A percentile compares a stretch with the other conserved stretches of the same genome.
phyloP scores from a whole-genome alignment of 2,888 invertebrate species.

The Odontocolon sp. region DNA sequence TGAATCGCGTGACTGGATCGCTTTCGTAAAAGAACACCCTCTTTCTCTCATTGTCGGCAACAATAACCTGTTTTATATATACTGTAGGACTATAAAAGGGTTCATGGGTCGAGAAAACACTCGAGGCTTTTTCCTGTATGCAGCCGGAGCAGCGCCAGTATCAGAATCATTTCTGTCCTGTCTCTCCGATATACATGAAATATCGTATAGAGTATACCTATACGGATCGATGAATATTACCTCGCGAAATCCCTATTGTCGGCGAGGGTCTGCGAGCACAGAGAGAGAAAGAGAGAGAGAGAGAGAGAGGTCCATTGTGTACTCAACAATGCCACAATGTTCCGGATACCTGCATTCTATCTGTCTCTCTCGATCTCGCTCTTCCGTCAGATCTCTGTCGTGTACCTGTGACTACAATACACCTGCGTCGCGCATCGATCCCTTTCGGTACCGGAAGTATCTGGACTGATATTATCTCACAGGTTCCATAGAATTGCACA shows the following conservation, averaged over 20 bases:
- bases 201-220: conserved; percentile 42
- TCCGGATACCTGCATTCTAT: conserved; percentile 50
- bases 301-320: conserved; percentile 46
- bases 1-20: not conserved
- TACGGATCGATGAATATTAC: conserved; percentile 59
- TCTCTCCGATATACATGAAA: conserved; percentile 37
- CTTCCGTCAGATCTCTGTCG: conserved; percentile 29
- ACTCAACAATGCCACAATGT: conserved; percentile 57
- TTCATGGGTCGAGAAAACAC: conserved; percentile 57
- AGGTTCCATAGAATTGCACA: conserved; percentile 23
- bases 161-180: conserved; percentile 34
- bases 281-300: not conserved
- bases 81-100: conserved; percentile 41
- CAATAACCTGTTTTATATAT: conserved; percentile 44
- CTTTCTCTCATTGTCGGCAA: conserved; percentile 39
- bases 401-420: conserved; percentile 48
- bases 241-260: conserved; percentile 56
- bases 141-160: conserved; percentile 38
- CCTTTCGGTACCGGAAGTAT: conserved; percentile 46
- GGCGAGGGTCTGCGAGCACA: conserved; percentile 29
- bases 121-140: conserved; percentile 49
- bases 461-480: conserved; percentile 20
- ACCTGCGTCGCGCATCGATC: conserved; percentile 50
- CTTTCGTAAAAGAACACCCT: conserved; percentile 14
- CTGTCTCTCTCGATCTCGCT: conserved; percentile 24